Evolutionary conservation across 2,888 invertebrate species (phyloP).

Genomic region (Danaus chrysippus): DNA sequence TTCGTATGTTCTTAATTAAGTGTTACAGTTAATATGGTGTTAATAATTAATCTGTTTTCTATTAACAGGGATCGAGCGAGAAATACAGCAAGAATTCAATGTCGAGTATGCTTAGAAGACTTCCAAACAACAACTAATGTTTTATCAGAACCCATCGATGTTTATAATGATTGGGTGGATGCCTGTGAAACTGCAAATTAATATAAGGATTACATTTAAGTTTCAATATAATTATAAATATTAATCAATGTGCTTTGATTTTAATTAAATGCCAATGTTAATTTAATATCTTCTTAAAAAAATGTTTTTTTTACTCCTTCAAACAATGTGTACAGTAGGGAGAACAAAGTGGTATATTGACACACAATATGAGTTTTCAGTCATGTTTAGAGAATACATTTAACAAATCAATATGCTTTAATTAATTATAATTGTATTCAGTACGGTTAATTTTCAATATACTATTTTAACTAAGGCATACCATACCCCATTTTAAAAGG

Average conservation of each 20-base stretch:
- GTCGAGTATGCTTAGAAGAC: slow-evolving; percentile 97
- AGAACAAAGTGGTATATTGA: no score
- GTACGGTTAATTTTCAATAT: no score
- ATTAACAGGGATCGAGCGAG: slow-evolving; percentile 93
- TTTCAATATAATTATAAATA: slow-evolving; percentile 20
- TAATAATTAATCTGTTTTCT: slow-evolving; percentile 5
- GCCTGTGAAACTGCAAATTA: slow-evolving; percentile 96
- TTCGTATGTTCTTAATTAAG: slow-evolving; percentile 67
- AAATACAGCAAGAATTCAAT: slow-evolving; percentile 96
- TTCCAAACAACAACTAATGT: slow-evolving; percentile 98
- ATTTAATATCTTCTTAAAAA: neutral
- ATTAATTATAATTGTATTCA: no score
- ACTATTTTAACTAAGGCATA: no score
- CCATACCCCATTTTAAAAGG: no score
- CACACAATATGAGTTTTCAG: no score
- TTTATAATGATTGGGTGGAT: slow-evolving; percentile 99
- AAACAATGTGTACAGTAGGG: no score
- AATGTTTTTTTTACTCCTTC: no score
- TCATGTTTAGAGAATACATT: no score
- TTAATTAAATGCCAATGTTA: slow-evolving; percentile 18
- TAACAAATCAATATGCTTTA: no score
- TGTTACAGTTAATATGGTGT: neutral
- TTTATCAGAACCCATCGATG: slow-evolving; percentile 97
- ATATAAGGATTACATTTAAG: slow-evolving; percentile 39
- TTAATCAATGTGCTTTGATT: slow-evolving; percentile 13